Base-by-base conservation (phyloP, 2,888 invertebrate species). In the Hydroisotoma schaefferi region DNA sequence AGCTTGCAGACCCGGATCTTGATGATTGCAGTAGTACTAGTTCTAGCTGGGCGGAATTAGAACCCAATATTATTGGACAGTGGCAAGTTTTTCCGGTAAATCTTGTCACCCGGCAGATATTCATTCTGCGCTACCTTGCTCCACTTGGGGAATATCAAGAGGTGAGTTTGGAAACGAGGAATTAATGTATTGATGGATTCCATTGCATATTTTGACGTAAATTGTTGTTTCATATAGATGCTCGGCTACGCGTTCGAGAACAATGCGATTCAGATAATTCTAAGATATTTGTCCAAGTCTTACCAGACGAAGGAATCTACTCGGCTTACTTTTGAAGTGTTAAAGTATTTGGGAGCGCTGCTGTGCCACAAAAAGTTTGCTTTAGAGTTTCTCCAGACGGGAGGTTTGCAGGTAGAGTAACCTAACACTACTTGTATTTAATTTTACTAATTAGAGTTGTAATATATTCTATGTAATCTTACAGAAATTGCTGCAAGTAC, bases 121-220 rank as follows among this genome's bases (percentile, higher is more conserved):
- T 97, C 2, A 94, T 97, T 73, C 79, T 98, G 27, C 84, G 93
- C 71, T 99, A 95, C 76, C 81, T 99, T n/a, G 90, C 93, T 2
- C 92, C 97, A 0, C 88, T 97, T 85, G 98, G 95, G 15, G 98
- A 97, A 76, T 98, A 97, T 76, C 98, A 98, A 77, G 97, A 95
- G 81, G 86, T 86, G 65, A 75, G 23, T 5, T 43, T 18, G 20
- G 6, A 43, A 43, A 10, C 20, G n/a, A n/a, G 20, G 6, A n/a
- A 43, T 43, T 6, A 20, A 43, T 43, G 6, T 6, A 10, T 43
- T 43, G 43, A 43, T 10, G 8, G 8, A n/a, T 43, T 43, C 18
- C 18, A n/a, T 47, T 47, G 27, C 51, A 26, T 25, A 47, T 27
- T 44, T 12, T 47, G 26, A 28, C 23, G 47, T 10, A 43, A 38